Conservation (phyloP, 2,797 vertebrate genomes). For the Tolypeutes matacus region DNA sequence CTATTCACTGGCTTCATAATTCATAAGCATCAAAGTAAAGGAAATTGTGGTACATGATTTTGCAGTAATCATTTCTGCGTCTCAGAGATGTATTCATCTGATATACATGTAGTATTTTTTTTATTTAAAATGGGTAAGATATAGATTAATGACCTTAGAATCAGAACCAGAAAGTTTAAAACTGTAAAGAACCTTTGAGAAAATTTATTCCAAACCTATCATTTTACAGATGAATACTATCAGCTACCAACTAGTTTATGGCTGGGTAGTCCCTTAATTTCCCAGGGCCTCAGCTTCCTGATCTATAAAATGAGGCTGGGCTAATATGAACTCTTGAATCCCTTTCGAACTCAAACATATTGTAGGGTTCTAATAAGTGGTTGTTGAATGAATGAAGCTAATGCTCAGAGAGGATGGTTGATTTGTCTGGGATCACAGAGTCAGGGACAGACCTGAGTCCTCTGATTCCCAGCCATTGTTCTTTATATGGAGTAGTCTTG, state of each 20-base stretch:
- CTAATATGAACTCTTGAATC: neutral
- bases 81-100: constrained; percentile 31
- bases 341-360: neutral
- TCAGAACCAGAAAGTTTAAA: constrained; percentile 41
- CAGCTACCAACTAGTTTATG: neutral
- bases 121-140: constrained; percentile 25
- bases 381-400: neutral
- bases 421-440: neutral
- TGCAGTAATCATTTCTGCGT: constrained; percentile 24
- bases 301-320: neutral
- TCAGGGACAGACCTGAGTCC: neutral
- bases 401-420: neutral
- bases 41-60: constrained; percentile 30
- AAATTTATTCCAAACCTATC: neutral
- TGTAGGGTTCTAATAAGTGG: neutral
- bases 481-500: neutral
- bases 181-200: constrained; percentile 42
- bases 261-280: neutral
- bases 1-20: constrained; percentile 42
- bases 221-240: neutral
- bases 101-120: neutral
- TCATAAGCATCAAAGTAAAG: constrained; percentile 54
- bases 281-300: neutral
- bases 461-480: neutral
- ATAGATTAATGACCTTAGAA: constrained; percentile 44